Base-by-base conservation (phyloP, 1,140 invertebrate genomes). In the Mizuhopecten yessoensis region DNA sequence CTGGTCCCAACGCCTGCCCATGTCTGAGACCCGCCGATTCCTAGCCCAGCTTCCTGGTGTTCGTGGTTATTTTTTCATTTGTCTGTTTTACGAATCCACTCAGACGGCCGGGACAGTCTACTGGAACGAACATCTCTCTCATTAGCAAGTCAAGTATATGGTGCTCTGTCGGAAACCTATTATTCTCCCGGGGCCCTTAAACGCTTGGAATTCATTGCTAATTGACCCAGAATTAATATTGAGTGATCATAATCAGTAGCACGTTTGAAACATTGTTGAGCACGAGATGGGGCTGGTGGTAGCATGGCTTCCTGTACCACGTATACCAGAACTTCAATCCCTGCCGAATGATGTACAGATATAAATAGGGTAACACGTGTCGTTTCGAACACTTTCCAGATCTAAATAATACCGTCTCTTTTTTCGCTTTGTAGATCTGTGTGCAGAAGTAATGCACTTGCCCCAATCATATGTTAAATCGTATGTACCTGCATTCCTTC, bases 211-310 rank as follows among this genome's bases (percentile, higher is more conserved):
- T 75, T 75, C 57, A 75, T 75, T 75, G 57, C 57, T 75, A 75
- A 75, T 75, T 75, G 57, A 75, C 57, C 57, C 57, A 75, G n/a
- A 75, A 75, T 75, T 75, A 75, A 75, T 75, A 75, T 75, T 75
- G 57, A 75, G 23, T 75, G 57, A 75, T 75, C 57, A 29, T 75
- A 75, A 75, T 75, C 57, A 75, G 23, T 75, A 75, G 57, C 57
- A 75, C 57, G 57, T 75, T 75, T 75, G 57, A 75, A 75, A 75
- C 57, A 75, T 75, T 75, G 57, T 13, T 75, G 57, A 75, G 57
- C 57, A 75, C n/a, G 57, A 75, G 57, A 75, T 75, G n/a, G 5
- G 57, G n/a, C 57, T 75, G 57, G 57, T 75, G 57, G 57, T 75
- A 29, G 11, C 11, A 29, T 75, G 57, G 57, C 57, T 75, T 75